Conservation (phyloP, 2,113 vertebrate genomes). For the Pachypanchax playfairii region DNA sequence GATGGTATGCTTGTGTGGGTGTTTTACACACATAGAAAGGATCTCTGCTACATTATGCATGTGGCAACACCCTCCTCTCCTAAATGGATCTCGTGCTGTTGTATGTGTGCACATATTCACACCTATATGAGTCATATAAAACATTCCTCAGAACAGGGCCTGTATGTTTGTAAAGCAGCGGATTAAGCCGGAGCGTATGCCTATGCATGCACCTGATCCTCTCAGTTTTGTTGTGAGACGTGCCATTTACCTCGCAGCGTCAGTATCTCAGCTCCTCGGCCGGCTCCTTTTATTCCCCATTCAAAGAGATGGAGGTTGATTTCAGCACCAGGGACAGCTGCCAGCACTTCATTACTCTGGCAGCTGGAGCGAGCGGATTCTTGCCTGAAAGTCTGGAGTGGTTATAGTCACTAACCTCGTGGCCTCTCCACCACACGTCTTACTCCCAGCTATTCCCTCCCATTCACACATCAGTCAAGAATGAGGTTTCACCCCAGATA, state of each 20-base stretch:
- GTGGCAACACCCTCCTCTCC: slow-evolving; percentile 40
- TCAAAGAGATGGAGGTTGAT: slow-evolving; percentile 59
- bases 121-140: slow-evolving; percentile 31
- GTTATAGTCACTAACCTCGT: slow-evolving; percentile 61
- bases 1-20: background rate
- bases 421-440: slow-evolving; percentile 38
- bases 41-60: slow-evolving; percentile 52
- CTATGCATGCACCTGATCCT: slow-evolving; percentile 56
- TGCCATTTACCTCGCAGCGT: slow-evolving; percentile 54
- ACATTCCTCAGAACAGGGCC: slow-evolving; percentile 18
- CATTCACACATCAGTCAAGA: slow-evolving; percentile 25
- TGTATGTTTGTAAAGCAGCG: slow-evolving; percentile 18
- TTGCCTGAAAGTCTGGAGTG: slow-evolving; percentile 55
- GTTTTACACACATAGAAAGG: slow-evolving; percentile 11
- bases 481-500: slow-evolving; percentile 29
- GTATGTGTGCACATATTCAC: slow-evolving; percentile 10
- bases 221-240: slow-evolving; percentile 41
- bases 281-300: slow-evolving; percentile 52
- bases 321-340: slow-evolving; percentile 72
- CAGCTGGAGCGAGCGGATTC: slow-evolving; percentile 64
- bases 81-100: slow-evolving; percentile 41
- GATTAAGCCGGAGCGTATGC: slow-evolving; percentile 15
- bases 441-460: slow-evolving; percentile 49
- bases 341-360: slow-evolving; percentile 62
- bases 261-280: slow-evolving; percentile 53